phyloP scores from a whole-genome alignment of 2,888 invertebrate genomes.

The Hydraecia micacea region DNA sequence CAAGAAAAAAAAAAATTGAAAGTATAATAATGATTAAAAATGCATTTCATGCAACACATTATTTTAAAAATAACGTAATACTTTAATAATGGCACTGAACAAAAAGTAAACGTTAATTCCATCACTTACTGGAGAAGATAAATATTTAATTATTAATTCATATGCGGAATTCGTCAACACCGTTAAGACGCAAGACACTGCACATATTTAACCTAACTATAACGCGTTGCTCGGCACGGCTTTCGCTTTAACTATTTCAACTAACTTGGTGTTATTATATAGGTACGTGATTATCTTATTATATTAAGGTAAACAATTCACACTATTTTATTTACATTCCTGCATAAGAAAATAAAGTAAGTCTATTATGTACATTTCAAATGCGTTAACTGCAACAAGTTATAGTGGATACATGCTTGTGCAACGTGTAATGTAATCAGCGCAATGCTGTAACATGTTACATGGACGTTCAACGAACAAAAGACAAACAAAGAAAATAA shows the following conservation, averaged over 20 bases:
- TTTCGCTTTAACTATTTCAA: conserved; percentile 57
- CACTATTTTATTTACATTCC: conserved; percentile 61
- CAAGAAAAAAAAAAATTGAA: conserved; percentile 68
- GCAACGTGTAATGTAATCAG: conserved; percentile 50
- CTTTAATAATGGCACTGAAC: conserved; percentile 89
- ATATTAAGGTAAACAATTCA: conserved; percentile 59
- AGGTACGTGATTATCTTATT: conserved; percentile 55
- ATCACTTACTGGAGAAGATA: conserved; percentile 76
- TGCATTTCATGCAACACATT: conserved; percentile 89
- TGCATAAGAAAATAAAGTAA: conserved; percentile 48
- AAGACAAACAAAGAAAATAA: conserved; percentile 18
- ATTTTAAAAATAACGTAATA: conserved; percentile 89
- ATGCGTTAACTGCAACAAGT: conserved; percentile 48
- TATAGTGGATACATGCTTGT: conserved; percentile 42
- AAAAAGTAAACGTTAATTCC: conserved; percentile 80
- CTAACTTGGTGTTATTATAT: conserved; percentile 43
- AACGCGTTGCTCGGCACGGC: conserved; percentile 58
- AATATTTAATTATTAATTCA: conserved; percentile 73
- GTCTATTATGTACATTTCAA: conserved; percentile 59
- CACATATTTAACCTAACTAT: conserved; percentile 64
- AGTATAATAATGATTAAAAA: conserved; percentile 77
- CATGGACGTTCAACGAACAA: conserved; percentile 30
- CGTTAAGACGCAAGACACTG: conserved; percentile 82
- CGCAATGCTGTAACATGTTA: conserved; percentile 12
- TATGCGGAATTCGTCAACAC: conserved; percentile 77